These are phyloP conservation scores for Zaprionus camerounensis DNA, from an alignment of 1,140 invertebrate species.

Conservation along the genomic window DNA sequence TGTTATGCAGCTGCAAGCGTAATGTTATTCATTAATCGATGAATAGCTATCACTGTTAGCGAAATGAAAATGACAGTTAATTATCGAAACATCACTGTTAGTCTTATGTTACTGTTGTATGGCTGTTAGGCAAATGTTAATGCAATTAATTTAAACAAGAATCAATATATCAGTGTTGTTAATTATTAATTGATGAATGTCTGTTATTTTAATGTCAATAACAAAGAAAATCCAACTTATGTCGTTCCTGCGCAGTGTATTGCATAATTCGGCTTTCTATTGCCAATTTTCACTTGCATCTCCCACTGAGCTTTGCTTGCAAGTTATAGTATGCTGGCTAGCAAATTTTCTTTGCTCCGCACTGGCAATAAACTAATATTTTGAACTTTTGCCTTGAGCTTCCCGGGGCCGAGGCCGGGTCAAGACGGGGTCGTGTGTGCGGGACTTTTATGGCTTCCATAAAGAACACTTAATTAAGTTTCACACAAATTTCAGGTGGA, in stretches of 20 bases:
- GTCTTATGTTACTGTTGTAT: not conserved
- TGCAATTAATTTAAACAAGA: not conserved
- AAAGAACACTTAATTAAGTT: conserved; percentile 47
- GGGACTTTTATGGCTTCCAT: conserved; percentile 15
- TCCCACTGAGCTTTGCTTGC: conserved; percentile 10
- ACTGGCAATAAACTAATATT: conserved; percentile 33
- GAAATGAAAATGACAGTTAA: too few species aligned
- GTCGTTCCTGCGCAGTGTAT: not conserved
- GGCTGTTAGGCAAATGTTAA: not conserved
- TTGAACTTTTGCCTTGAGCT: conserved; percentile 31
- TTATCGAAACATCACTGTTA: not conserved
- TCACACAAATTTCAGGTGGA: conserved; percentile 26
- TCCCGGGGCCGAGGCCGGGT: not conserved
- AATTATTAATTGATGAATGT: not conserved
- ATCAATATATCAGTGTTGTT: not conserved
- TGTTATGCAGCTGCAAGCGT: too few species aligned
- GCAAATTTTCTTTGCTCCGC: conserved; percentile 16
- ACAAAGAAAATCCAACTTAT: not conserved
- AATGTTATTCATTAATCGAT: too few species aligned
- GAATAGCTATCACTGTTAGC: too few species aligned
- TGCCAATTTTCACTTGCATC: not conserved
- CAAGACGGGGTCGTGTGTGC: not conserved
- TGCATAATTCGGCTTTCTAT: not conserved
- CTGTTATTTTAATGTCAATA: not conserved
- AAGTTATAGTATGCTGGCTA: conserved; percentile 3